These are phyloP conservation scores for Hapalemur alaotrensis DNA, from an alignment of 2,797 vertebrate species.

Conservation along the genomic window DNA sequence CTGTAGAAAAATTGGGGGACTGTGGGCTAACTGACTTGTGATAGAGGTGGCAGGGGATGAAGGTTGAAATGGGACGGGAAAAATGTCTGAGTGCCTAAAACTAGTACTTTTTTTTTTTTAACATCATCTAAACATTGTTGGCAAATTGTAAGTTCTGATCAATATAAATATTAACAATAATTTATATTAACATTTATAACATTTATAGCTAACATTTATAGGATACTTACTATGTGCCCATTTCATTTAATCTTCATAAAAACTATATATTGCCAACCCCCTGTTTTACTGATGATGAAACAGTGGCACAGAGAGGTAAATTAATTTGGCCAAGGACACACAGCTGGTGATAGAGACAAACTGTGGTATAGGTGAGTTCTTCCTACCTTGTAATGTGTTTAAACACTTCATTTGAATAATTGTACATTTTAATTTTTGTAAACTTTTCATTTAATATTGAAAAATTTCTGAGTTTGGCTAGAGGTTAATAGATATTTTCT, in stretches of 20 bases:
- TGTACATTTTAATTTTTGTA: background rate
- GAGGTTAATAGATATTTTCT: background rate
- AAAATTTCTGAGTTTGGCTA: background rate
- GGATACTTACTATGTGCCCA: background rate
- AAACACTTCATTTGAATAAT: background rate
- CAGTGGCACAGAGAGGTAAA: background rate
- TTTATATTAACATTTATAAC: background rate
- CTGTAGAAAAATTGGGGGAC: background rate
- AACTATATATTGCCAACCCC: background rate
- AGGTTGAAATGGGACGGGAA: background rate
- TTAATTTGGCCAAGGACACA: background rate
- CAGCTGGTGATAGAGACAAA: background rate
- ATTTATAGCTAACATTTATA: slow-evolving; percentile 1
- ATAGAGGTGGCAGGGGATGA: background rate
- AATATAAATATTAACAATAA: background rate
- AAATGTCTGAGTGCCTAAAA: background rate
- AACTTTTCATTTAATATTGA: background rate
- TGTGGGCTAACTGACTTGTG: background rate
- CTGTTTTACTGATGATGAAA: background rate
- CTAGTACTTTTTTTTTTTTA: background rate
- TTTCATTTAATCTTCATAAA: slow-evolving; percentile 26
- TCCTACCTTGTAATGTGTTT: background rate
- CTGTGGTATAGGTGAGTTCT: background rate
- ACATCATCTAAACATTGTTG: background rate
- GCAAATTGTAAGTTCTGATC: background rate